Base-by-base conservation (phyloP, 2,888 invertebrate species). In the Antheraea yamamai region DNA sequence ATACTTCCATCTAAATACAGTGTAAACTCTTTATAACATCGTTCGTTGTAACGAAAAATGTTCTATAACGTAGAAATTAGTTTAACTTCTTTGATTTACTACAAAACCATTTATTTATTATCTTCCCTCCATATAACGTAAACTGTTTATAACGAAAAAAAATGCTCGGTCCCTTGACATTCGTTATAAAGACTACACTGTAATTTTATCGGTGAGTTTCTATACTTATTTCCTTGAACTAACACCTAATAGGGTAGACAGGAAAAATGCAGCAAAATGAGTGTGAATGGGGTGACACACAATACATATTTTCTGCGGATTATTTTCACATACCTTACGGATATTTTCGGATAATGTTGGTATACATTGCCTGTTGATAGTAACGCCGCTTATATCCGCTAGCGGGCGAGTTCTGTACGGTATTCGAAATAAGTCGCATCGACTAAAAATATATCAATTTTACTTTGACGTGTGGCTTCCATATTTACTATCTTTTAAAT, bases 321-420 rank as follows among this genome's bases (percentile, higher is more conserved):
- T 76, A 77, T 80, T 81, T 83, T 73, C 76, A 89, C 89, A 88
- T 89, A 89, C 89, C 89, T 89, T 83, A 68, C 51, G 8, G 23
- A 73, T 75, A 73, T 76, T 79, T 81, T 81, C 81, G 75, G 81
- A 81, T 79, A 83, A 81, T 80, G 83, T 81, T 81, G 80, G 80
- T 80, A 79, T 86, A 89, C 87, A 89, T 88, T 84, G 88, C 88
- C 87, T 89, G 85, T 74, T 79, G 85, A 51, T 75, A 39, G 71
- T 75, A 76, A 76, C 78, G 64, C 52, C 73, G 23, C 76, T 81
- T 81, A 79, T 74, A 72, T 77, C 78, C 79, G 79, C 79, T 77
- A 76, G 64, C 78, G 80, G 80, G 75, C 77, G 77, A 79, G 86
- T 84, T 83, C 84, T 76, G 76, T 81, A 77, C 85, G 83, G 82